Evolutionary conservation across 2,113 vertebrate species (phyloP).

Genomic region (Charadrius vociferus): DNA sequence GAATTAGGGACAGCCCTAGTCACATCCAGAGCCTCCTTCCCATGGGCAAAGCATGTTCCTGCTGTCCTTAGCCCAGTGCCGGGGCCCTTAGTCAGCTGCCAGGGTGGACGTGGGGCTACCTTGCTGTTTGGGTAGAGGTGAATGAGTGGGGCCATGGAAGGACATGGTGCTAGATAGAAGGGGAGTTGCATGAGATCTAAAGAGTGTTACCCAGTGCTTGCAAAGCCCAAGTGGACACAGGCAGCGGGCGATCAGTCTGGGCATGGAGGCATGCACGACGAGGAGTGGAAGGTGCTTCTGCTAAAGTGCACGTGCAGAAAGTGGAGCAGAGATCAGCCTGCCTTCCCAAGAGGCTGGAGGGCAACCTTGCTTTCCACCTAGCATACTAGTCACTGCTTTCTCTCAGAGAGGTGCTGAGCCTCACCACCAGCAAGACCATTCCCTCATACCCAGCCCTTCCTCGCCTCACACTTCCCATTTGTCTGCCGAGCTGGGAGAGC

Average conservation of each 20-base stretch:
- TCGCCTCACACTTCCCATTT: not conserved
- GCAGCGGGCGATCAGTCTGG: fast-evolving
- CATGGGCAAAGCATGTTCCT: fast-evolving
- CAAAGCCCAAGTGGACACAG: not conserved
- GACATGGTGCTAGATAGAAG: fast-evolving
- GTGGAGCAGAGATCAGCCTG: not conserved
- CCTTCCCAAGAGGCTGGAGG: not conserved
- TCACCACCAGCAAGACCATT: not conserved
- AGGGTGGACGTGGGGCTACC: fast-evolving
- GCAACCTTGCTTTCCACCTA: not conserved
- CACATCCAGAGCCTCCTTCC: not conserved
- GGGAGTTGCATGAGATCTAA: not conserved
- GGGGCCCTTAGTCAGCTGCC: not conserved
- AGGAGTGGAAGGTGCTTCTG: not conserved
- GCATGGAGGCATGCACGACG: fast-evolving
- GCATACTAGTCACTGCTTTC: not conserved
- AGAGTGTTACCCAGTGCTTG: fast-evolving
- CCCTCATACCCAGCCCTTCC: not conserved
- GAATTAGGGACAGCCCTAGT: not conserved
- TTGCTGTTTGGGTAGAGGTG: not conserved
- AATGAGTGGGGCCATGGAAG: fast-evolving
- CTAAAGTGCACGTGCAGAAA: not conserved
- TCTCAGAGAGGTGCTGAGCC: not conserved
- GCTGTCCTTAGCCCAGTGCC: not conserved
- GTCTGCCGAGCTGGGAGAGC: not conserved